Conservation (phyloP, 2,888 invertebrate species). For the Meganola albula region DNA sequence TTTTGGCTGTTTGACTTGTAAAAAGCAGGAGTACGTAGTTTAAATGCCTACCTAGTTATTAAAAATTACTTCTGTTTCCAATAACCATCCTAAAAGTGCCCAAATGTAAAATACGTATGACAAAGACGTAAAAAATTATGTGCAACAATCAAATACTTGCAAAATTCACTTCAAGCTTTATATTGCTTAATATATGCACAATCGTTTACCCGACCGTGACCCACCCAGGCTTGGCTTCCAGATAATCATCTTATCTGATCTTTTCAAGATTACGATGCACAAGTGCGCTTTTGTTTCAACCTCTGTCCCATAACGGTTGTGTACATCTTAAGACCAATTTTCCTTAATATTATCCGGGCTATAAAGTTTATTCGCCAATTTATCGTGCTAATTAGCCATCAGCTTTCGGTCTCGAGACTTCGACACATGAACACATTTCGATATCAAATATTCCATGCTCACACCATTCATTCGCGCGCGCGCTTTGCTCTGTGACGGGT, state of each 20-base stretch:
- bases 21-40: no score
- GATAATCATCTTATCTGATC: conserved; percentile 48
- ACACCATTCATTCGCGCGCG: conserved; percentile 61
- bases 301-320: conserved; percentile 24
- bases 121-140: no score
- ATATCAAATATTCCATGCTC: conserved; percentile 18
- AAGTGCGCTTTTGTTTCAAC: conserved; percentile 36
- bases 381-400: conserved; percentile 23
- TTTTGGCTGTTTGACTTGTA: no score
- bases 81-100: no score
- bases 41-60: no score
- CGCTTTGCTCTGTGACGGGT: conserved; percentile 53
- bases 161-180: conserved; percentile 29
- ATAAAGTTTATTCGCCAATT: conserved; percentile 24
- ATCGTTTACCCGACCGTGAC: conserved; percentile 44
- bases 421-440: conserved; percentile 24
- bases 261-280: conserved; percentile 36
- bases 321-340: conserved; percentile 24
- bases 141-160: no score
- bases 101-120: no score
- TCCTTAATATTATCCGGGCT: conserved; percentile 21
- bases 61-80: no score
- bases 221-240: conserved; percentile 36
- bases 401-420: conserved; percentile 22
- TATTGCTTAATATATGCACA: conserved; percentile 35